Percentiles rank a stretch among this genome's conserved stretches.
Conservation (phyloP, 2,797 vertebrate species). For the Notolepis coatsorum region DNA sequence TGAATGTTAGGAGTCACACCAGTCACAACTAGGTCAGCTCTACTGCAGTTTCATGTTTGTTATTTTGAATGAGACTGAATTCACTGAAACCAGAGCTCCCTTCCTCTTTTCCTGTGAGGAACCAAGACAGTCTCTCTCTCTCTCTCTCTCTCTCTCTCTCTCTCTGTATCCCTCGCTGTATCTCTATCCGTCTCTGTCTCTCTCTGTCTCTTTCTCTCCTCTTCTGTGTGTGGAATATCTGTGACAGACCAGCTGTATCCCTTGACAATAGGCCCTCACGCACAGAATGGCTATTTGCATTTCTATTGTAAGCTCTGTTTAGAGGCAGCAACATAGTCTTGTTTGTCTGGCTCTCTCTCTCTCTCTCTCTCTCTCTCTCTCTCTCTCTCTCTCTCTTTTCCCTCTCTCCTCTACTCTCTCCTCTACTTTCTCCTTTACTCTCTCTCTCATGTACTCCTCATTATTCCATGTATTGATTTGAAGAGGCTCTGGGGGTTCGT, state of each 20-base stretch:
- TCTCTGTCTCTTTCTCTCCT: not conserved
- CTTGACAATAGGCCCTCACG: constrained; percentile 52
- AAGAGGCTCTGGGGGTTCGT: not conserved
- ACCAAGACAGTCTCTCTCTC: not conserved
- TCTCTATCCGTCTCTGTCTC: not conserved
- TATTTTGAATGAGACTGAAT: constrained; percentile 1
- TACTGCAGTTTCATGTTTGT: constrained; percentile 11
- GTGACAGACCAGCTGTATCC: constrained; percentile 55
- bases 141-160: not conserved
- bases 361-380: not conserved
- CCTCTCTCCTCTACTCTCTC: not conserved
- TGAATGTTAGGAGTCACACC: not conserved
- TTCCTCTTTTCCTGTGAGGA: constrained; percentile 32
- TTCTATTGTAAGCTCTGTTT: constrained; percentile 56
- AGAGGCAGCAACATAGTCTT: not conserved
- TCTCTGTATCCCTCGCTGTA: too few relatives aligned
- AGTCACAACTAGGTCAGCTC: constrained; percentile 34
- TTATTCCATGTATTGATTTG: not conserved
- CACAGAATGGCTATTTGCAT: constrained; percentile 63
- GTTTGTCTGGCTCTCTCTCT: not conserved
- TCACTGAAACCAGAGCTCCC: constrained; percentile 6
- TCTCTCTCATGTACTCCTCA: not conserved
- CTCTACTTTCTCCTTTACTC: not conserved
- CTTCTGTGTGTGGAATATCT: constrained; percentile 41
- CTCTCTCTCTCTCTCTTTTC: not conserved